These are phyloP conservation scores for Telmatochromis brichardi DNA, from an alignment of 2,113 vertebrate species.

Conservation along the genomic window DNA sequence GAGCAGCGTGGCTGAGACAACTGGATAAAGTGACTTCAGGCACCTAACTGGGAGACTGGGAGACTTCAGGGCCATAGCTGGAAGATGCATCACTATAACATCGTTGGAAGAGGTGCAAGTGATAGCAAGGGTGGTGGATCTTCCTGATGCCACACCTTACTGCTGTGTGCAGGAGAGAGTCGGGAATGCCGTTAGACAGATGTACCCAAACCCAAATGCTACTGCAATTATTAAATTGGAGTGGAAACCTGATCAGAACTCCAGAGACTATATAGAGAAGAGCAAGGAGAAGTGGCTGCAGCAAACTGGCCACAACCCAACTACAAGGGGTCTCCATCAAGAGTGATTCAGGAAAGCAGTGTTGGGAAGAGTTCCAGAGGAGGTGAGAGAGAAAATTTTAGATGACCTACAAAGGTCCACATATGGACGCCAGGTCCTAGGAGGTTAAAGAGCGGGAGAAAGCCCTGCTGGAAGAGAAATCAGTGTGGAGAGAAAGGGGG, in stretches of 20 bases:
- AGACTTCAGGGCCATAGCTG: not conserved
- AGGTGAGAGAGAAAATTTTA: not conserved
- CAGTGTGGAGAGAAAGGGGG: not conserved
- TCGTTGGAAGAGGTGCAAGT: not conserved
- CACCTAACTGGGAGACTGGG: not conserved
- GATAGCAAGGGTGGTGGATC: not conserved
- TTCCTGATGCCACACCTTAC: not conserved
- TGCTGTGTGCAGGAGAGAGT: not conserved
- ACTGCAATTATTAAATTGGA: not conserved
- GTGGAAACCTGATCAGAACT: not conserved
- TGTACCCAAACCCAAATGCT: not conserved
- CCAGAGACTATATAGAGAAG: not conserved
- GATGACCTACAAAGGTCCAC: not conserved
- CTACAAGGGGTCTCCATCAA: not conserved
- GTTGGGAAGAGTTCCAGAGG: not conserved
- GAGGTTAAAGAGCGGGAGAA: not conserved
- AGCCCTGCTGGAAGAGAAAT: not conserved
- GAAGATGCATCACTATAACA: not conserved
- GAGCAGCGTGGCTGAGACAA: not conserved
- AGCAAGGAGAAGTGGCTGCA: not conserved
- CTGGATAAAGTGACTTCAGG: not conserved
- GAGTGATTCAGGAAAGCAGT: not conserved
- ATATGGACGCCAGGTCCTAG: not conserved
- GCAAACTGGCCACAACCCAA: not conserved
- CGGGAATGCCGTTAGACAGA: not conserved